Evolutionary conservation across 2,113 vertebrate genomes (phyloP).

Genomic region (Mobula birostris): DNA sequence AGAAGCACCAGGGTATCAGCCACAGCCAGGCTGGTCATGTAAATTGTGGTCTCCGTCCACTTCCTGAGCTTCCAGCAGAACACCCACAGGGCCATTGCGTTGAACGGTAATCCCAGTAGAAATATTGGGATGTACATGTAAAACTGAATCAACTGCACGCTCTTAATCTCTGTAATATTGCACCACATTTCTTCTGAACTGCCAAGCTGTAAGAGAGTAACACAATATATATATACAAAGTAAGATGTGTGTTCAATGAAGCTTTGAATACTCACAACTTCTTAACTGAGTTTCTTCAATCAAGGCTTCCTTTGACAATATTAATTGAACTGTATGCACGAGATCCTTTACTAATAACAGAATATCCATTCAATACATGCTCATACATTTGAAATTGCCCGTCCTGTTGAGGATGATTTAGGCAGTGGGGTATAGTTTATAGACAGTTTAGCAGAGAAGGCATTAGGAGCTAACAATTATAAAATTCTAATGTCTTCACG

Average conservation of each 20-base stretch:
- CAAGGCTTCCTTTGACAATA: neutral
- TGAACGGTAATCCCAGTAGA: neutral
- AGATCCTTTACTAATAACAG: neutral
- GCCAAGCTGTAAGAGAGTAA: neutral
- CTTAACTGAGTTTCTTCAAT: neutral
- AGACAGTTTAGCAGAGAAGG: too few species aligned
- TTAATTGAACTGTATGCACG: neutral
- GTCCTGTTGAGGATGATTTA: neutral
- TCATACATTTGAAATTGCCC: neutral
- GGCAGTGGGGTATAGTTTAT: too few species aligned
- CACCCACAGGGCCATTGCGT: neutral
- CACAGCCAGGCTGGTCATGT: neutral
- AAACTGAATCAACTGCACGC: neutral
- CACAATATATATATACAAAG: neutral
- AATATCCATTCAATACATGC: neutral
- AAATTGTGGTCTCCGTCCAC: slow-evolving; percentile 14
- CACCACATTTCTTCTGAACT: neutral
- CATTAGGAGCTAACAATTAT: too few species aligned
- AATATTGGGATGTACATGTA: neutral
- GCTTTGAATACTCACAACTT: neutral
- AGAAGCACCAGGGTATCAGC: neutral
- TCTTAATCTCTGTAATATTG: neutral
- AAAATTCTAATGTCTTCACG: too few species aligned
- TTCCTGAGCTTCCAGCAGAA: slow-evolving; percentile 26
- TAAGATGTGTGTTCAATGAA: neutral